These are phyloP conservation scores for Helicolenus hilgendorfi DNA, from an alignment of 2,797 vertebrate species.

Conservation along the genomic window DNA sequence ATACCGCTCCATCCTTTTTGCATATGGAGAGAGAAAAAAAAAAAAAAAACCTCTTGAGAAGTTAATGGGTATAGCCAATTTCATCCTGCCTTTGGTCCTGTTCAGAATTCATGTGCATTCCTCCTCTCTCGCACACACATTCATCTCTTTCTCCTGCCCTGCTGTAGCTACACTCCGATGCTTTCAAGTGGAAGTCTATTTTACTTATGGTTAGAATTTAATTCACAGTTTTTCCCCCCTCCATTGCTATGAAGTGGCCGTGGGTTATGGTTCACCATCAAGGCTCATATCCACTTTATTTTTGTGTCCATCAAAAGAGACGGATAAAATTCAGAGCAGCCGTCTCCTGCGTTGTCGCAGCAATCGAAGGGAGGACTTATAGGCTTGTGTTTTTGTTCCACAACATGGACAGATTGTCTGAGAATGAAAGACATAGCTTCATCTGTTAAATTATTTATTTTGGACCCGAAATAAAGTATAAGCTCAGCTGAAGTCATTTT, in stretches of 20 bases:
- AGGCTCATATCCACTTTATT: conserved; percentile 80
- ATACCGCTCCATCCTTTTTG: conserved; percentile 71
- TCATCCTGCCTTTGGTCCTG: conserved; percentile 74
- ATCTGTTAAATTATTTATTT: conserved; percentile 86
- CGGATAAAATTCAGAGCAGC: conserved; percentile 61
- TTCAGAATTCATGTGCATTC: conserved; percentile 77
- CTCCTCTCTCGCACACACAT: conserved; percentile 63
- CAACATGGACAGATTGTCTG: conserved; percentile 77
- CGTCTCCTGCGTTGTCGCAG: conserved; percentile 33
- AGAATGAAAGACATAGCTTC: conserved; percentile 76
- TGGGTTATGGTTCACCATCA: conserved; percentile 76
- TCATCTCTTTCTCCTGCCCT: conserved; percentile 69
- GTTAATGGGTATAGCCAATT: conserved; percentile 81
- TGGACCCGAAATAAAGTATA: conserved; percentile 78
- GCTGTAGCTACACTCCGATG: conserved; percentile 68
- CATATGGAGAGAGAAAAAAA: conserved; percentile 42
- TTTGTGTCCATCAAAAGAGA: conserved; percentile 75
- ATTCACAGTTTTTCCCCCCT: conserved; percentile 75
- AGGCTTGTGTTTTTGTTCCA: conserved; percentile 60
- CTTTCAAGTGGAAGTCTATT: conserved; percentile 86
- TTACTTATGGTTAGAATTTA: conserved; percentile 85
- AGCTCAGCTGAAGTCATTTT: conserved; percentile 71
- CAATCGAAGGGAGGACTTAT: conserved; percentile 31
- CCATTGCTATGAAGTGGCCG: conserved; percentile 74
- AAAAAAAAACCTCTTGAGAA: conserved; percentile 61